Evolutionary conservation across 37 sponge, comb jelly and placozoan species (phyloP), one percentile per base, ranked within the genome.

Genomic region (Cliona cf. orientalis): DNA sequence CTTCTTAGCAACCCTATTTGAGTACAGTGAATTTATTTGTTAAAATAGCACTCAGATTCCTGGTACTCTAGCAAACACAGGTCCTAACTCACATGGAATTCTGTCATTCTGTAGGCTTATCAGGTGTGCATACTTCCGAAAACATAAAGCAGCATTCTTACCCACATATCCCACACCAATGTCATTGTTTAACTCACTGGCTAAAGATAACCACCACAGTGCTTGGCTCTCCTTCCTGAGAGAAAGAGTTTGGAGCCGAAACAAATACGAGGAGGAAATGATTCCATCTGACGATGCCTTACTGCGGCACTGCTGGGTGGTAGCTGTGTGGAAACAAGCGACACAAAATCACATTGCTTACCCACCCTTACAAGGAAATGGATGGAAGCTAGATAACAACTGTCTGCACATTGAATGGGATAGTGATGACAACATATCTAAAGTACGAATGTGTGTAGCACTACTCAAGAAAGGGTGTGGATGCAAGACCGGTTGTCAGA

Each of bases 251-350:
- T 68, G 80, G 69, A 67, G 40, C 12, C 7, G 79, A 69, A 49
- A 69, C 5, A 28, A 33, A 6, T 70, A 66, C 49, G 81, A 80
- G 42, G 69, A 67, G n/a, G 81, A 80, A 68, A 80, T 68, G 71
- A 69, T 69, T 22, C 81, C 81, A 5, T 56, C 81, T 12, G 33
- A 22, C 28, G 58, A 68, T 5, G 70, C 81, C 35, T 60, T 80
- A 26, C 19, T 12, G 3, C 14, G 81, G 38, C 26, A 22, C 4
- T 69, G 81, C 42, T 80, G 81, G 81, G 66, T 80, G 7, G 3
- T n/a, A 22, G 3, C 58, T 5, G 61, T 80, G 60, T 80, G 81
- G 81, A 46, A 46, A 23, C 70, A 69, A 69, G 70, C 81, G 6
- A 63, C 61, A 40, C 2, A 36, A 22, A 78, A 78, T 41, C n/a